These are phyloP conservation scores for Raphicerus campestris DNA, from an alignment of 2,113 vertebrate species.

Conservation along the genomic window DNA sequence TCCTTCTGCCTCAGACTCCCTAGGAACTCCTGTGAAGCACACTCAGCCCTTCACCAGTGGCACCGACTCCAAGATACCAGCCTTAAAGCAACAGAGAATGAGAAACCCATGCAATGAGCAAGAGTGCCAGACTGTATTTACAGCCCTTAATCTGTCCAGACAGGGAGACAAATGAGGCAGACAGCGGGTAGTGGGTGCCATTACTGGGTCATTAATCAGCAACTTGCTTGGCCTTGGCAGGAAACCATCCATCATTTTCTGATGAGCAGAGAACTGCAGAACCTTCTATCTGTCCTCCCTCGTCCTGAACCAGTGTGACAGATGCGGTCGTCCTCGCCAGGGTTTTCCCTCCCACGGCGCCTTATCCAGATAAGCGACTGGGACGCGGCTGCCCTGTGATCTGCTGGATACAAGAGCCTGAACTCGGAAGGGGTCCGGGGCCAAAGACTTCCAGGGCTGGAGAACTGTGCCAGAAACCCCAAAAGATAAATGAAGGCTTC, in stretches of 20 bases:
- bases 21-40: neutral
- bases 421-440: neutral
- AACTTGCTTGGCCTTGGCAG: constrained; percentile 36
- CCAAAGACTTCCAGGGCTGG: constrained; percentile 38
- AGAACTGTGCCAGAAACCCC: constrained; percentile 37
- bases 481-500: constrained; percentile 54
- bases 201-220: constrained; percentile 71
- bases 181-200: neutral
- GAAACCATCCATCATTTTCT: constrained; percentile 45
- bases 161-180: constrained; percentile 1
- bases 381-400: neutral
- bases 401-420: constrained; percentile 41
- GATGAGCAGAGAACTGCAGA: constrained; percentile 41
- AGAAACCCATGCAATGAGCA: neutral
- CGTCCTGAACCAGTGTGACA: constrained; percentile 38
- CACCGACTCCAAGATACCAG: neutral
- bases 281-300: constrained; percentile 25
- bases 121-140: neutral
- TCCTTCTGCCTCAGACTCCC: no score
- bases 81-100: neutral
- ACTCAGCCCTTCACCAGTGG: neutral
- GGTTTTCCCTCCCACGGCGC: neutral
- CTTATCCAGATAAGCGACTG: constrained; percentile 28
- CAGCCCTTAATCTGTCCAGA: neutral
- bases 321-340: neutral